Base-by-base conservation (phyloP, 2,113 vertebrate species). In the Empidonax alnorum region DNA sequence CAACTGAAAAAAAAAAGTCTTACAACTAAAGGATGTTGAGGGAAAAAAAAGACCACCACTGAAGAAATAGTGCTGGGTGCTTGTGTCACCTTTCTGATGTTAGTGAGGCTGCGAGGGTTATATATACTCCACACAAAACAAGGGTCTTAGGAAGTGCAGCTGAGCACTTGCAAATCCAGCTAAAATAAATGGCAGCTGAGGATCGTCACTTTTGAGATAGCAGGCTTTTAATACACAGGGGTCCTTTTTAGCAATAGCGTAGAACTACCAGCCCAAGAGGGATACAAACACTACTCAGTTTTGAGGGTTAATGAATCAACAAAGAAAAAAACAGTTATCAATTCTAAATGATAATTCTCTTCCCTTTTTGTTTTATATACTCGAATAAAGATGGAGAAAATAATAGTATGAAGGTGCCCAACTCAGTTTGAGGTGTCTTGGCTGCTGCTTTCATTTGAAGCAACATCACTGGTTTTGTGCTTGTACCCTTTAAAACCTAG, bases 401-500 rank as follows among this genome's bases (percentile, higher is more conserved):
- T 63, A 68, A 24, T 15, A 91, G 61, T 27, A 27, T 3, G 12
- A 62, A 96, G 75, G 56, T 77, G 85, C 73, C 73, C 72, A 59
- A 17, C n/a, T 72, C 66, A 85, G 27, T 81, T 77, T 92, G 49
- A 94, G 83, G 71, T 83, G 62, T 67, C 94, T 59, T 62, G 52
- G 58, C 81, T 37, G 56, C 66, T 24, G 22, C 67, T 85, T 96
- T 93, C 59, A 44, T 65, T 79, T 62, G 58, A 84, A 90, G 44
- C 28, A 27, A 41, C 46, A n/a, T 56, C 27, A 42, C 19, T n/a
- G 55, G 63, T 74, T 96, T 89, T 94, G 92, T 90, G 82, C 80
- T 91, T 69, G 80, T 61, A 93, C 66, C 88, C 41, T 93, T 96
- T 85, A 73, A 92, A 93, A 96, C 78, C 8, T 44, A 44, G 84